Conservation (phyloP, 2,888 invertebrate species). For the Mimas tiliae region DNA sequence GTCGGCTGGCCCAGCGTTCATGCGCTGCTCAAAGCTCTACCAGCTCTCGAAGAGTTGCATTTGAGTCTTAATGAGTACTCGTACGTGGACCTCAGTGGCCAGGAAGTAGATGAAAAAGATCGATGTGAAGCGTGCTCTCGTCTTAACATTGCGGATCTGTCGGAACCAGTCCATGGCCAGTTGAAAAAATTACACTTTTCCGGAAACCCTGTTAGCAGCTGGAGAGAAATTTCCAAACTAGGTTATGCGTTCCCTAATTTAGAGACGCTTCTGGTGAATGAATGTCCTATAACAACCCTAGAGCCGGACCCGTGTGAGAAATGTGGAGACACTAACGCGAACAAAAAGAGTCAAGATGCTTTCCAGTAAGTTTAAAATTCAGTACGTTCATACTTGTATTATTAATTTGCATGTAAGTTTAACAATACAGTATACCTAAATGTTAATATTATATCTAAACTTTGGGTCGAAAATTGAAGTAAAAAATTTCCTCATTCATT, state of each 20-base stretch:
- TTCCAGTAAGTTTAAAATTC: slow-evolving; percentile 76
- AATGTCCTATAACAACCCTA: slow-evolving; percentile 89
- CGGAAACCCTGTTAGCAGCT: slow-evolving; percentile 93
- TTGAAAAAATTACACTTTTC: slow-evolving; percentile 94
- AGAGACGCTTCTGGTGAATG: slow-evolving; percentile 93
- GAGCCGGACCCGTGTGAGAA: slow-evolving; percentile 86
- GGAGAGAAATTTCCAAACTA: slow-evolving; percentile 93
- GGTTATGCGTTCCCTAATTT: slow-evolving; percentile 94
- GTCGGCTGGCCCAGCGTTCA: slow-evolving; percentile 94
- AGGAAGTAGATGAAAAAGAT: slow-evolving; percentile 66
- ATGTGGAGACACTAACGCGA: slow-evolving; percentile 74
- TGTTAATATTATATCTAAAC: neutral
- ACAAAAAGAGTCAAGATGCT: slow-evolving; percentile 85
- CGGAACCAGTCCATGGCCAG: slow-evolving; percentile 85
- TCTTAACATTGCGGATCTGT: slow-evolving; percentile 60
- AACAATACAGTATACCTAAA: slow-evolving; percentile 5
- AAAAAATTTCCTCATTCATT: neutral
- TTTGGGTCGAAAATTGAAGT: neutral
- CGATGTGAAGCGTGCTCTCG: slow-evolving; percentile 74
- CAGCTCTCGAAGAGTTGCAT: slow-evolving; percentile 95
- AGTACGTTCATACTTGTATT: slow-evolving; percentile 28
- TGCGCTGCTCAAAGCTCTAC: slow-evolving; percentile 89
- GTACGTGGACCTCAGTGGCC: slow-evolving; percentile 87
- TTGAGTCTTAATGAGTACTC: slow-evolving; percentile 95
- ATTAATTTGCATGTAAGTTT: slow-evolving; percentile 49